A percentile compares a stretch with the other conserved stretches of the same genome.
phyloP scores from a whole-genome alignment of 2,888 invertebrate species.

The Noctua pronuba region DNA sequence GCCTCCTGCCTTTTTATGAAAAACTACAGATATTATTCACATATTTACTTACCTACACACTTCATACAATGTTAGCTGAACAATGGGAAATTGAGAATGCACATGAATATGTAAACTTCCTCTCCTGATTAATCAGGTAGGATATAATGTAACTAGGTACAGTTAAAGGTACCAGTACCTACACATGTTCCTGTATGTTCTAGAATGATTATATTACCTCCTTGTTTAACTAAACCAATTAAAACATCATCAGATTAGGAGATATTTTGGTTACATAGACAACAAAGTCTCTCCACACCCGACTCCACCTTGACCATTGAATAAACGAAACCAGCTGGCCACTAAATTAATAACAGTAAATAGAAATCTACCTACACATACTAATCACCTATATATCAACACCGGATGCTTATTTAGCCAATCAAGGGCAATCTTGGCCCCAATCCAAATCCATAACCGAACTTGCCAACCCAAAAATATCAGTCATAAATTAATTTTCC shows the following conservation, averaged over 20 bases:
- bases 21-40: background rate
- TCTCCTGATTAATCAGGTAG: background rate
- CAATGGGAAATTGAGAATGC: background rate
- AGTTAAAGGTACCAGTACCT: background rate
- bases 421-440: slow-evolving; percentile 45
- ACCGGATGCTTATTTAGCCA: slow-evolving; percentile 45
- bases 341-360: background rate
- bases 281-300: background rate
- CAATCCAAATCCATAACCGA: slow-evolving; percentile 47
- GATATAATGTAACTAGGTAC: background rate
- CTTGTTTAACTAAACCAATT: background rate
- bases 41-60: background rate
- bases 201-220: background rate
- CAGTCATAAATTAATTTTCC: slow-evolving; percentile 23
- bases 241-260: background rate
- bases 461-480: slow-evolving; percentile 34
- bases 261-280: background rate
- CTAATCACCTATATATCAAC: slow-evolving; percentile 5
- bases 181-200: background rate
- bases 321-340: slow-evolving; percentile 3
- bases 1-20: background rate
- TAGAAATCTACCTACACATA: slow-evolving; percentile 1
- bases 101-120: background rate
- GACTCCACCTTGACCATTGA: slow-evolving; percentile 6
- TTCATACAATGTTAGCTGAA: background rate